These are phyloP conservation scores for Polydrusus tereticollis DNA, from an alignment of 2,888 invertebrate species.

Conservation along the genomic window DNA sequence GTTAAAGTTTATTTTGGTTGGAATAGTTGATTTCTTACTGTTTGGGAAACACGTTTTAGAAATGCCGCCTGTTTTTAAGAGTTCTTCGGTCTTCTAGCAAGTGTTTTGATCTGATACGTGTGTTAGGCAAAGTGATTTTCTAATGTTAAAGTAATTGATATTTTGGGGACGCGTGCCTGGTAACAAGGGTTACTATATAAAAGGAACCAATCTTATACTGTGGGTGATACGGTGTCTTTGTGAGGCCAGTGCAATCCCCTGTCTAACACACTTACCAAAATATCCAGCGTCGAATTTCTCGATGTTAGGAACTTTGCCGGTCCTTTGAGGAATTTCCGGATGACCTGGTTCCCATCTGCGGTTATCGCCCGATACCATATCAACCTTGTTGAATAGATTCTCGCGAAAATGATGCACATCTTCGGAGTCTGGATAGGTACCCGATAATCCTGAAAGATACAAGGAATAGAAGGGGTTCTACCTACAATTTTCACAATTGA, in stretches of 20 bases:
- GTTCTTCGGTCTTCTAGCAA: too few species aligned
- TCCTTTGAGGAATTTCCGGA: constrained; percentile 72
- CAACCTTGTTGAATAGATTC: constrained; percentile 82
- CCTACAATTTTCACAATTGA: too few species aligned
- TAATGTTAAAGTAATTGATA: too few species aligned
- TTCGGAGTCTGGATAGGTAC: constrained; percentile 83
- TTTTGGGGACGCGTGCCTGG: too few species aligned
- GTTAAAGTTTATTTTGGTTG: too few species aligned
- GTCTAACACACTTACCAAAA: constrained; percentile 65
- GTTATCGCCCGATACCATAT: constrained; percentile 84
- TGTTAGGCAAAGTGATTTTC: too few species aligned
- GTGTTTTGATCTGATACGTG: too few species aligned
- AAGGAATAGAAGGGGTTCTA: neutral
- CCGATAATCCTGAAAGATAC: constrained; percentile 68
- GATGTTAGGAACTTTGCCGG: constrained; percentile 75
- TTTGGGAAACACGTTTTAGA: too few species aligned
- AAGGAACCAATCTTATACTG: too few species aligned
- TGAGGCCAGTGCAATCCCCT: neutral
- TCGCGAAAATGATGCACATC: constrained; percentile 79
- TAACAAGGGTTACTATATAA: too few species aligned
- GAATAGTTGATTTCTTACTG: too few species aligned
- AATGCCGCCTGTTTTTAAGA: too few species aligned
- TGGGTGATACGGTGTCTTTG: neutral
- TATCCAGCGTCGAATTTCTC: constrained; percentile 72
- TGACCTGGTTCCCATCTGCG: constrained; percentile 82